Conservation (phyloP, 2,888 invertebrate genomes). For the Trisateles emortualis region DNA sequence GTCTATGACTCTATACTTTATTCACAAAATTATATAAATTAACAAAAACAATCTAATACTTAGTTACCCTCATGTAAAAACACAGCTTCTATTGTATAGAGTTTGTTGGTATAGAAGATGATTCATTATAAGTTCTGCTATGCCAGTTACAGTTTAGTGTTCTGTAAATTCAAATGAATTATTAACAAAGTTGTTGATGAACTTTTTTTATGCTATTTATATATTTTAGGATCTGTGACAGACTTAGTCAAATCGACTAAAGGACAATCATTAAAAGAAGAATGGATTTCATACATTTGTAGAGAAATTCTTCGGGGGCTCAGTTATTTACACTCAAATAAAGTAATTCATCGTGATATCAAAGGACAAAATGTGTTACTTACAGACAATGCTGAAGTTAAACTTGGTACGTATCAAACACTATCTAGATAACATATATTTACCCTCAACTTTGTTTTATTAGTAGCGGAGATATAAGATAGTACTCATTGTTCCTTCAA, state of each 20-base stretch:
- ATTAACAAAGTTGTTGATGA: background rate
- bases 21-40: too few species aligned
- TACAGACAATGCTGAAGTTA: constrained; percentile 99
- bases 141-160: too few species aligned
- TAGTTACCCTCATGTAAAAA: too few species aligned
- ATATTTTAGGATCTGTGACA: constrained; percentile 93
- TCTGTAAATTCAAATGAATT: too few species aligned
- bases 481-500: background rate
- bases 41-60: too few species aligned
- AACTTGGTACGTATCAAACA: constrained; percentile 91
- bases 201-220: background rate
- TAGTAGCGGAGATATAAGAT: constrained; percentile 1
- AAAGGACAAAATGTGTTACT: constrained; percentile 99
- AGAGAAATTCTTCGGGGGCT: constrained; percentile 98
- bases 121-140: too few species aligned
- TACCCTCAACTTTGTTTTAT: constrained; percentile 6
- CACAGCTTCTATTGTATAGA: too few species aligned
- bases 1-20: background rate
- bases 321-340: constrained; percentile 98
- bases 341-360: constrained; percentile 99
- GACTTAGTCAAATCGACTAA: constrained; percentile 99
- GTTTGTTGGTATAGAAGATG: too few species aligned
- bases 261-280: constrained; percentile 98
- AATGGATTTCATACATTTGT: constrained; percentile 99
- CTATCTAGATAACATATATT: constrained; percentile 7